Evolutionary conservation across 1,140 invertebrate genomes (phyloP), one percentile per base, ranked within the genome.

Genomic region (Eriocheir sinensis): DNA sequence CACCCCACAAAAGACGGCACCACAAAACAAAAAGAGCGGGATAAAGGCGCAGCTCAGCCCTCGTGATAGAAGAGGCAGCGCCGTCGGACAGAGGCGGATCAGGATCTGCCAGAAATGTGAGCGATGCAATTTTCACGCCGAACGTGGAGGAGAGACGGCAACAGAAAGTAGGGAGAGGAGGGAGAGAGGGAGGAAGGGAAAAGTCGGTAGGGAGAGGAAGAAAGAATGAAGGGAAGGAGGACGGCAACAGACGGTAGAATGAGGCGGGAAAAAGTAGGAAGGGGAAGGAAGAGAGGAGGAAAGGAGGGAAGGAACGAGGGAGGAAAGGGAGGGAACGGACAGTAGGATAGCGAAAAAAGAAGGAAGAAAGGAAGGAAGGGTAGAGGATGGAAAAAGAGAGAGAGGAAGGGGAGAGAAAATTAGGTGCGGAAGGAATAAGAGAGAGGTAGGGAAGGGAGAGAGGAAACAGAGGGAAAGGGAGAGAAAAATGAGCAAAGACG

Each of bases 71-170:
- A n/a, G n/a, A n/a, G n/a, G n/a, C n/a, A n/a, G n/a, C n/a, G n/a
- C n/a, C n/a, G n/a, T n/a, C n/a, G 60, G 60, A 72, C 60, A 72
- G n/a, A 21, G 21, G 60, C 60, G 60, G 60, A 72, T 72, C 60
- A 72, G n/a, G 60, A 72, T n/a, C 60, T 72, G 60, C 60, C 60
- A 72, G 60, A 72, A 72, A 72, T 72, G 21, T 72, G 60, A 72
- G n/a, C 60, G 60, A 72, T 72, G 60, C 60, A 72, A 72, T 72
- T 72, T 72, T 72, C 60, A 72, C 60, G 3, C 60, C n/a, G 60
- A n/a, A 72, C 60, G 60, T 72, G 48, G 21, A 53, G 8, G 48
- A 21, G 21, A 21, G 48, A 9, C n/a, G n/a, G n/a, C n/a, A n/a
- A n/a, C n/a, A 9, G 12, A 53, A 53, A 21, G 48, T 9, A 53